Conservation (phyloP, 2,113 vertebrate species). For the Campylorhamphus procurvoides region DNA sequence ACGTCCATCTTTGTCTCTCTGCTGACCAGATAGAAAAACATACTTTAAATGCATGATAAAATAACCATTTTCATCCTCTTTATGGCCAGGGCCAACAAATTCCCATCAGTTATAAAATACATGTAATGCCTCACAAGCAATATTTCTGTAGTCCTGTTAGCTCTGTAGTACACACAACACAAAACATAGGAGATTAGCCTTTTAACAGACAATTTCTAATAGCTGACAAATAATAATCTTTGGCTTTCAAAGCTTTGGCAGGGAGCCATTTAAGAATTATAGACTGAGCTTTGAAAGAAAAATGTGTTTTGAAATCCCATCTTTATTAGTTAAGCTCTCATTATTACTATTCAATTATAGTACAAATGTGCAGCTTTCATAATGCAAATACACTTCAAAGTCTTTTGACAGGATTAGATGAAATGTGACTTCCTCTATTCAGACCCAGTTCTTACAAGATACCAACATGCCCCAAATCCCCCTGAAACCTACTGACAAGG, state of each 20-base stretch:
- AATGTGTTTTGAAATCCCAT: constrained; percentile 19
- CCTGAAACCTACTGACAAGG: background rate
- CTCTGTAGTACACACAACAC: background rate
- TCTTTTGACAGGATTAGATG: background rate
- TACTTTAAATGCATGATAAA: background rate
- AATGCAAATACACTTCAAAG: background rate
- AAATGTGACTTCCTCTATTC: background rate
- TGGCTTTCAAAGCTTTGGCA: constrained; percentile 29
- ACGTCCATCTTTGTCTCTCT: background rate
- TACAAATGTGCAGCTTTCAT: constrained; percentile 20
- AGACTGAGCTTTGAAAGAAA: background rate
- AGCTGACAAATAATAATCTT: constrained; percentile 26
- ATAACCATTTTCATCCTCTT: background rate
- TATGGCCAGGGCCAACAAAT: background rate
- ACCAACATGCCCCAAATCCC: background rate
- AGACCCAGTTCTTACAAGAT: background rate
- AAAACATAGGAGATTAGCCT: constrained; percentile 28
- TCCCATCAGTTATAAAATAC: background rate
- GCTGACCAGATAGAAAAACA: background rate
- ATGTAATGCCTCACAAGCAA: background rate
- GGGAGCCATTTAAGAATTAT: constrained; percentile 38
- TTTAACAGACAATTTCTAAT: constrained; percentile 10
- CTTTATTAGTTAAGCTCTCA: constrained; percentile 28
- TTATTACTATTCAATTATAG: constrained; percentile 12
- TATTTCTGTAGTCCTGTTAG: background rate